Percentiles rank a stretch among this genome's conserved stretches.
Conservation (phyloP, 2,113 vertebrate genomes). For the Parotia lawesii region DNA sequence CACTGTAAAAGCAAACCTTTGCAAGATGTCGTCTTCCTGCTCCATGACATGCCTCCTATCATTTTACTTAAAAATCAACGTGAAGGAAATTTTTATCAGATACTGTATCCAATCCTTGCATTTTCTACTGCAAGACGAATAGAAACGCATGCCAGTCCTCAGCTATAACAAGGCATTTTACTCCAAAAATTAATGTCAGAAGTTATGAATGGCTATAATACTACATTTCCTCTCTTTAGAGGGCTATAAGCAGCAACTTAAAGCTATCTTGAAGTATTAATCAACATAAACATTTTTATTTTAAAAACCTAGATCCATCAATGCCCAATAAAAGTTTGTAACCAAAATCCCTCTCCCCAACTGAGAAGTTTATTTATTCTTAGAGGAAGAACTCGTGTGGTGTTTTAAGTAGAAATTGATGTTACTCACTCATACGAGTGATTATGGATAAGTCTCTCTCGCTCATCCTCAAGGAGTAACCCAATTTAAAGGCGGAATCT, state of each 20-base stretch:
- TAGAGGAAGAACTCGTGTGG: background rate
- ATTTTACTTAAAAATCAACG: background rate
- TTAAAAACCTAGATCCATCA: background rate
- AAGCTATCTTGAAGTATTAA: background rate
- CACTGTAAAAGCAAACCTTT: background rate
- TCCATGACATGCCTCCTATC: background rate
- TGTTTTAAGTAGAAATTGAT: background rate
- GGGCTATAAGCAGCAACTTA: background rate
- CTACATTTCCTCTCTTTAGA: background rate
- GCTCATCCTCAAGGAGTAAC: background rate
- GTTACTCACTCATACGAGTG: background rate
- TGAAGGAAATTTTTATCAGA: background rate
- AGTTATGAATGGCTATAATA: background rate
- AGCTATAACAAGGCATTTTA: background rate
- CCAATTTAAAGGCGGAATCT: background rate
- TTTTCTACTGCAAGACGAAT: background rate
- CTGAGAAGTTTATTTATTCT: background rate
- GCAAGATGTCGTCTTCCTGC: background rate
- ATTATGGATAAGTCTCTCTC: background rate
- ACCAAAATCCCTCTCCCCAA: fast-evolving
- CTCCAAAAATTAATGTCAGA: background rate
- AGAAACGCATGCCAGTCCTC: background rate
- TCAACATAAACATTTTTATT: background rate
- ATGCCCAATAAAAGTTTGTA: background rate
- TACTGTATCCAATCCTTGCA: background rate